Evolutionary conservation across 2,888 invertebrate genomes (phyloP), one percentile per base, ranked within the genome.

Genomic region (Tiphia femorata): DNA sequence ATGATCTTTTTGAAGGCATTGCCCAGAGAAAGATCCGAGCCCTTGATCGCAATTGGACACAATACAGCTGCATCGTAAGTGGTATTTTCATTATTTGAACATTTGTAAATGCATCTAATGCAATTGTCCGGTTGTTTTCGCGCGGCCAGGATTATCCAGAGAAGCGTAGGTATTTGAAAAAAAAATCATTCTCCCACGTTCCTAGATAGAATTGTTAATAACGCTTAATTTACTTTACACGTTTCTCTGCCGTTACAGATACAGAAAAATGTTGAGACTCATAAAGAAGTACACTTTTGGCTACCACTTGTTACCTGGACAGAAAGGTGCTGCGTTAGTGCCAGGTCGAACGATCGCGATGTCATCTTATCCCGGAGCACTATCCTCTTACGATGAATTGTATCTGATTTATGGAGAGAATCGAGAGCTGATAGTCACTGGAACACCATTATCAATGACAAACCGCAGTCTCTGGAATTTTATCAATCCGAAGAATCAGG

Each of bases 361-460:
- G 84, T 91, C 94, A 0, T 92, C 95, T 0, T 95, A 94, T 81
- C 95, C 95, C 0, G 95, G 93, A 7, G 88, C 91, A 10, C 79
- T 95, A 29, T 90, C 91, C 30, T 94, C 94, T 25, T 91, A 92
- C 47, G 95, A 95, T 80, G 95, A 95, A 78, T 92, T 92, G 80
- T 95, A 95, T 77, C 82, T 90, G 10, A 84, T 93, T 6, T 14
- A 33, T 6, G 78, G 80, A 44, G 80, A 75, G 35, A 64, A 76
- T 17, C 85, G 85, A 37, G 84, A 87, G 49, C 84, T 94, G 72
- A 88, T 90, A 6, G 86, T 93, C 1, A 88, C 91, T 7, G 95
- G 96, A 56, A 94, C 95, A 3, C 88, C 92, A 3, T 88, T 95
- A 47, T 89, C 89, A 62, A 10, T 27, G 6, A 23, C 54, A n/a